Evolutionary conservation across 1,140 invertebrate species (phyloP).

Genomic region (Notospermus geniculatus): DNA sequence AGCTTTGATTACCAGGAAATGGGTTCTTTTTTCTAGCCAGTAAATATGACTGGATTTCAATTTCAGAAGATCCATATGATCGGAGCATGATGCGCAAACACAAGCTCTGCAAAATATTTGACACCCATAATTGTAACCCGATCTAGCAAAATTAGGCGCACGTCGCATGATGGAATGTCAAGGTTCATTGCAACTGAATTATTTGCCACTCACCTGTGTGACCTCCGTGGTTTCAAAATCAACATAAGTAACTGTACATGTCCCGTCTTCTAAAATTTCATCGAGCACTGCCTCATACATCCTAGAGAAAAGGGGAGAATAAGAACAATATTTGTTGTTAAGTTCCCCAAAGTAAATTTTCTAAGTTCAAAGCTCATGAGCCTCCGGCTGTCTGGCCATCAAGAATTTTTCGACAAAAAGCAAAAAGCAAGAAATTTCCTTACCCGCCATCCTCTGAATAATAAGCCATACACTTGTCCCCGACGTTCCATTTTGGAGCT

Average conservation of each 20-base stretch:
- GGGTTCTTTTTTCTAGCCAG: no score
- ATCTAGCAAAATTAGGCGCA: no score
- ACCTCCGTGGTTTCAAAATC: conserved; percentile 80
- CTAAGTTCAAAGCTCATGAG: not conserved
- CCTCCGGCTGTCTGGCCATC: not conserved
- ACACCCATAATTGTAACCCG: no score
- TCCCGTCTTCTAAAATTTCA: conserved; percentile 77
- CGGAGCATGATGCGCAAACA: no score
- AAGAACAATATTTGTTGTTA: not conserved
- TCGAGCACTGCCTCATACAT: conserved; percentile 90
- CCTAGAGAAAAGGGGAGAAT: conserved; percentile 59
- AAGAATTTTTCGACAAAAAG: not conserved
- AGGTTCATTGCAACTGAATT: no score
- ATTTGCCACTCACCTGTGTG: conserved; percentile 63
- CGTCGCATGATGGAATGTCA: no score
- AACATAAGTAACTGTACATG: conserved; percentile 85
- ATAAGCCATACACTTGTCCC: conserved; percentile 80
- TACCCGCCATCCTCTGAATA: conserved; percentile 82
- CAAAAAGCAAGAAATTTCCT: conserved; percentile 45
- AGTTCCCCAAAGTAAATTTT: not conserved
- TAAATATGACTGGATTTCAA: no score
- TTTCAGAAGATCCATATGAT: no score
- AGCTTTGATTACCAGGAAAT: no score
- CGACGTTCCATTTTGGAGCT: conserved; percentile 67
- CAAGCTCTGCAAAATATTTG: no score